A percentile compares a stretch with the other conserved stretches of the same genome.
Evolutionary conservation across 1,140 invertebrate genomes (phyloP).

Genomic region (Chymomyza costata): DNA sequence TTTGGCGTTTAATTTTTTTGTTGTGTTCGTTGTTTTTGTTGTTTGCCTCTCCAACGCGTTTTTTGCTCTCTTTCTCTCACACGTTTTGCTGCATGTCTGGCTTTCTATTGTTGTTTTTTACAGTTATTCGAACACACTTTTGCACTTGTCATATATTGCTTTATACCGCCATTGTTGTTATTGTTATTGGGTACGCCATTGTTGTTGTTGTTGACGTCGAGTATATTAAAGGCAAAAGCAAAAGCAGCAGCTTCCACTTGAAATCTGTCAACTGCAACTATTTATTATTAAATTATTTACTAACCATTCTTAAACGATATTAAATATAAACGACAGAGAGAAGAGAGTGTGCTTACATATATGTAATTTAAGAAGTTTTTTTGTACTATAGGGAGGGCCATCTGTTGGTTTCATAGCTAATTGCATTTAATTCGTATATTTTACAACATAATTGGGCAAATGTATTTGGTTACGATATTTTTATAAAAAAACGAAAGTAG

Average conservation of each 20-base stretch:
- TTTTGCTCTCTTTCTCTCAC: too few species aligned
- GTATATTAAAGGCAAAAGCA: constrained; percentile 17
- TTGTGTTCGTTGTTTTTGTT: constrained; percentile 13
- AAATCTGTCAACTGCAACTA: constrained; percentile 73
- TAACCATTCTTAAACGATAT: constrained; percentile 41
- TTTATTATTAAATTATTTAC: constrained; percentile 73
- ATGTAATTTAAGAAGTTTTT: too few species aligned
- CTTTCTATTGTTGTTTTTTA: constrained; percentile 63
- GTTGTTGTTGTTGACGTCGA: constrained; percentile 21
- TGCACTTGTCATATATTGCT: constrained; percentile 45
- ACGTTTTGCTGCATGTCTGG: too few species aligned
- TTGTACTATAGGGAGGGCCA: too few species aligned
- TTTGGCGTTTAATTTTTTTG: background rate
- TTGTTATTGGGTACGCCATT: constrained; percentile 29
- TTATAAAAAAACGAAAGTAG: too few species aligned
- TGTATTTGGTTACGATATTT: too few species aligned
- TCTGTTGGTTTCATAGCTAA: too few species aligned
- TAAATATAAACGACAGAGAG: constrained; percentile 40
- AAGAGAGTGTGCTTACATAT: background rate
- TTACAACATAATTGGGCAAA: too few species aligned
- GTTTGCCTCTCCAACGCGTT: too few species aligned
- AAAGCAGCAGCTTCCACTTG: constrained; percentile 44
- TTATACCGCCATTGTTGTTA: constrained; percentile 37
- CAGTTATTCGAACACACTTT: constrained; percentile 60
- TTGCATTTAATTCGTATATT: too few species aligned